A percentile compares a stretch with the other conserved stretches of the same genome.
phyloP scores from a whole-genome alignment of 2,797 vertebrate species.

The Crypturellus tataupa region DNA sequence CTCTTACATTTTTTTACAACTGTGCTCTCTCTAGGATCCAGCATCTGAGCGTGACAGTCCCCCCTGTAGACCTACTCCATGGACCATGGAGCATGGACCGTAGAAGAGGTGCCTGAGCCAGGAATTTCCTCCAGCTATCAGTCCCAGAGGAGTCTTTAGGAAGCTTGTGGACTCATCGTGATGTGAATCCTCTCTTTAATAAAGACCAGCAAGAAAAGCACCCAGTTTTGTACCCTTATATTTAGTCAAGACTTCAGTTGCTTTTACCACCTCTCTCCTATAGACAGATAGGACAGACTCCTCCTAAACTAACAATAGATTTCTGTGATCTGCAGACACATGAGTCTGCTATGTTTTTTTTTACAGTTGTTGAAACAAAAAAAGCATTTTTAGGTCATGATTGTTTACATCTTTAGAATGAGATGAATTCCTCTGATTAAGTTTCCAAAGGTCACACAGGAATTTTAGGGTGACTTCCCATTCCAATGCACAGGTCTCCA shows the following conservation, averaged over 20 bases:
- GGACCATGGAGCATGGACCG: background rate
- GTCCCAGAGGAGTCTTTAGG: background rate
- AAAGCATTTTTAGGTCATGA: background rate
- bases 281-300: fast-evolving
- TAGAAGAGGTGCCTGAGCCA: fast-evolving
- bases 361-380: background rate
- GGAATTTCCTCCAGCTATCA: background rate
- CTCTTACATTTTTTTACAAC: background rate
- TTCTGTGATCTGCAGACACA: background rate
- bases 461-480: background rate
- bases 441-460: background rate
- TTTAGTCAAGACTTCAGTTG: background rate
- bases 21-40: background rate
- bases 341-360: background rate
- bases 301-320: background rate
- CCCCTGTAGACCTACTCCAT: fast-evolving
- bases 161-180: background rate
- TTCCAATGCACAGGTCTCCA: background rate
- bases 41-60: background rate
- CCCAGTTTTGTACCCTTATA: background rate
- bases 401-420: background rate
- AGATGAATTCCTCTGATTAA: background rate
- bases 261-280: background rate
- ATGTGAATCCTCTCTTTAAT: background rate
- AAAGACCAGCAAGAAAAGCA: background rate